Conservation (phyloP, 2,888 invertebrate species). For the Selenia dentaria region DNA sequence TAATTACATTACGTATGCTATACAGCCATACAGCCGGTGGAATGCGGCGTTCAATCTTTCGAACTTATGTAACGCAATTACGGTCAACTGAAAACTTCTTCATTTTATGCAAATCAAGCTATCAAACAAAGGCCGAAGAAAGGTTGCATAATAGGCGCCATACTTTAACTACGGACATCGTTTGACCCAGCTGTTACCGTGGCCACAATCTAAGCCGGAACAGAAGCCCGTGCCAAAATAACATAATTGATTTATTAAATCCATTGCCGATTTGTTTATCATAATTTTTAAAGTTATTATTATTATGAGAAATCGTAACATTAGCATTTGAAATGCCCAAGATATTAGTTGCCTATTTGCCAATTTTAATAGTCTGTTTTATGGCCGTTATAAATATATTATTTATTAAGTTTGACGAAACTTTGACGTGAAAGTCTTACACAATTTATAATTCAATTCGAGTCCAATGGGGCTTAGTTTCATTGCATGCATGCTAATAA, state of each 20-base stretch:
- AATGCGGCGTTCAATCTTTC: slow-evolving; percentile 31
- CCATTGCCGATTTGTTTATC: slow-evolving; percentile 14
- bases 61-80: slow-evolving; percentile 37
- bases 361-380: slow-evolving; percentile 20
- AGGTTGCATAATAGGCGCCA: slow-evolving; percentile 47
- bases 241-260: neutral
- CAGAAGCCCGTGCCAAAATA: slow-evolving; percentile 6
- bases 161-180: slow-evolving; percentile 10
- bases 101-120: slow-evolving; percentile 51
- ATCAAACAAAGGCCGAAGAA: slow-evolving; percentile 46
- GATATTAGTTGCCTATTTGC: slow-evolving; percentile 23
- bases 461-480: slow-evolving; percentile 30
- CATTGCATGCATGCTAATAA: slow-evolving; percentile 45
- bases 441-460: slow-evolving; percentile 31
- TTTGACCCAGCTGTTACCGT: slow-evolving; percentile 11
- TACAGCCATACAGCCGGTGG: slow-evolving; percentile 15
- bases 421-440: slow-evolving; percentile 42
- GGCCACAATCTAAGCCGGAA: slow-evolving; percentile 8
- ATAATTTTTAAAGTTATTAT: slow-evolving; percentile 1
- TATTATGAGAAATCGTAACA: slow-evolving; percentile 18
- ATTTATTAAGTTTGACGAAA: slow-evolving; percentile 8
- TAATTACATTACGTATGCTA: slow-evolving; percentile 33
- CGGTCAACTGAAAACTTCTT: slow-evolving; percentile 45
- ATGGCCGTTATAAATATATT: slow-evolving; percentile 19
- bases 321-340: slow-evolving; percentile 13